Percentiles rank a stretch among this genome's conserved stretches.
Evolutionary conservation across 2,888 invertebrate genomes (phyloP).

Genomic region (Trichopoda pennipes): DNA sequence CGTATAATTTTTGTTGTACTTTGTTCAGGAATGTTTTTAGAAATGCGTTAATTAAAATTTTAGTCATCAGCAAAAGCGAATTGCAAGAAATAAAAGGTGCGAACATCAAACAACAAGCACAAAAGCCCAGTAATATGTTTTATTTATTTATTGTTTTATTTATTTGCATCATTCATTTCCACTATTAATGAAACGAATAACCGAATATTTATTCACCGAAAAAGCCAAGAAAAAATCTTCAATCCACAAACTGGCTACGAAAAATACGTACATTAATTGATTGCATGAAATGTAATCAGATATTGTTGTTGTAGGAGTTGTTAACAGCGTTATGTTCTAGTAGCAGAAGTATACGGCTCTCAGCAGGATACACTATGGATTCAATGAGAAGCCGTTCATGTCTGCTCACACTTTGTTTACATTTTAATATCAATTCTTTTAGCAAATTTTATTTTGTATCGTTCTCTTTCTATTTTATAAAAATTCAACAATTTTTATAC

Average conservation of each 20-base stretch:
- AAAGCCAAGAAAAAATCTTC: slow-evolving; percentile 16
- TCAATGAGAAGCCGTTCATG: slow-evolving; percentile 73
- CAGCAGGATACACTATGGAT: slow-evolving; percentile 57
- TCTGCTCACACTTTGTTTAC: slow-evolving; percentile 29
- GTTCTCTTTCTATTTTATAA: slow-evolving; percentile 6
- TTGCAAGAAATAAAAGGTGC: slow-evolving; percentile 54
- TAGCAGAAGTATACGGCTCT: slow-evolving; percentile 69
- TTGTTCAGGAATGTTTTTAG: slow-evolving; percentile 24
- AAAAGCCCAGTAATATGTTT: neutral
- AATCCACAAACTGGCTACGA: slow-evolving; percentile 17
- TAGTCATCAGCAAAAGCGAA: slow-evolving; percentile 54
- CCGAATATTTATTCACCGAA: slow-evolving; percentile 51
- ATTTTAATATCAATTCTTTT: slow-evolving; percentile 30
- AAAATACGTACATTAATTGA: slow-evolving; percentile 64
- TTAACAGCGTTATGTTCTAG: slow-evolving; percentile 39
- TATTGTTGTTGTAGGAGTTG: slow-evolving; percentile 70
- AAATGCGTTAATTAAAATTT: slow-evolving; percentile 71
- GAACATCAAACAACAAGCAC: slow-evolving; percentile 31
- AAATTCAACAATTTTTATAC: slow-evolving; percentile 20
- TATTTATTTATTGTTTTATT: neutral
- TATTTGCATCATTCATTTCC: neutral
- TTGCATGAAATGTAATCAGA: slow-evolving; percentile 56
- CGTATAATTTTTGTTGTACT: slow-evolving; percentile 11
- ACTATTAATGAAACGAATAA: slow-evolving; percentile 36
- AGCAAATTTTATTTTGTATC: slow-evolving; percentile 17